These are phyloP conservation scores for Sarcophaga carnaria DNA, from an alignment of 2,888 invertebrate genomes.

Conservation along the genomic window DNA sequence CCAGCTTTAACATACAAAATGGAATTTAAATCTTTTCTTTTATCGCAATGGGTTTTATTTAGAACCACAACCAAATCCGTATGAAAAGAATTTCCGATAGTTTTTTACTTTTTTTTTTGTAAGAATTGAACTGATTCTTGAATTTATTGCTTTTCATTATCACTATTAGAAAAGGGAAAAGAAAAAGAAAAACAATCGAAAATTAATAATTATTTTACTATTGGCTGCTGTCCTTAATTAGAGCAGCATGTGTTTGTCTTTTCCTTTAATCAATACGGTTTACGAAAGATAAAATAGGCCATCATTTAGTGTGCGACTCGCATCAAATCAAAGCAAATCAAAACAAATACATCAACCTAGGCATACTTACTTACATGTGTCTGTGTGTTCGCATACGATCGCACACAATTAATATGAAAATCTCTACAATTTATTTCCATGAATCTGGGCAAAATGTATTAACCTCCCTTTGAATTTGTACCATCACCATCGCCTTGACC, in stretches of 20 bases:
- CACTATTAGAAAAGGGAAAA: too few relatives aligned
- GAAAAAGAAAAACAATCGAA: too few relatives aligned
- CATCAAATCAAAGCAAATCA: constrained; percentile 19
- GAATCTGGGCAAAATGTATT: constrained; percentile 22
- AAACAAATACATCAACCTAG: background rate
- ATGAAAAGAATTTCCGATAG: too few relatives aligned
- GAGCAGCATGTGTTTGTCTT: constrained; percentile 6
- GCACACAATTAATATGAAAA: constrained; percentile 11
- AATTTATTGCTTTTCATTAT: too few relatives aligned
- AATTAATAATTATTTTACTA: constrained; percentile 7
- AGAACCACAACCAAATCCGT: too few relatives aligned
- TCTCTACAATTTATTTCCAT: constrained; percentile 46
- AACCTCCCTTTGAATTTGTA: background rate
- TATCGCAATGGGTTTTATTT: too few relatives aligned
- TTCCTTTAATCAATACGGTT: constrained; percentile 17
- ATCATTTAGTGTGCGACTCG: constrained; percentile 34
- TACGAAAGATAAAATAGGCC: constrained; percentile 31
- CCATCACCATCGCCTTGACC: background rate
- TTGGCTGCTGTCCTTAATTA: constrained; percentile 16
- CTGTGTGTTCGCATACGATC: background rate
- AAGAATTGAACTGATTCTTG: too few relatives aligned
- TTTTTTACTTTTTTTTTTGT: too few relatives aligned
- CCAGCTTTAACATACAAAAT: too few relatives aligned
- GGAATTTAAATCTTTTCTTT: too few relatives aligned
- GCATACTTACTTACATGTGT: too few relatives aligned